Evolutionary conservation across 1,140 invertebrate species (phyloP).

Genomic region (Plutomurus gul): DNA sequence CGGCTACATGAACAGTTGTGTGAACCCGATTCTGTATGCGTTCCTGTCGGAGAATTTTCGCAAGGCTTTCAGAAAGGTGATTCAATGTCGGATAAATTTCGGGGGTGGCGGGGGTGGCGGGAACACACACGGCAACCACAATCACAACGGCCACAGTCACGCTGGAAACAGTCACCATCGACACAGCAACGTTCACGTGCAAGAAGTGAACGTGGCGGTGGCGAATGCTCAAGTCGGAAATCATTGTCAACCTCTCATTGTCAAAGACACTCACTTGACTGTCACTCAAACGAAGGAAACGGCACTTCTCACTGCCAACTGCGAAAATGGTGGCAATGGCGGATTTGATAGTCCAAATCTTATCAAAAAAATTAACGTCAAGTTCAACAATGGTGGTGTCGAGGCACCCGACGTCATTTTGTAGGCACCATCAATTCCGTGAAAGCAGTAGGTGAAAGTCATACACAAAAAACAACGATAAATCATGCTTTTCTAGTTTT

Average conservation of each 20-base stretch:
- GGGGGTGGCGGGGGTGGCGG: not conserved
- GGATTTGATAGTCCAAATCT: not conserved
- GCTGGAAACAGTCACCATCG: not conserved
- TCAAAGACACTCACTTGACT: conserved; percentile 19
- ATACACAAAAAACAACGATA: too few relatives aligned
- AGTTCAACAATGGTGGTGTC: too few relatives aligned
- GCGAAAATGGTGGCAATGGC: conserved; percentile 43
- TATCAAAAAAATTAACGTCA: not conserved
- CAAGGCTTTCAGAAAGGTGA: conserved; percentile 77
- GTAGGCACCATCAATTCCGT: not conserved
- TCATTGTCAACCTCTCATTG: conserved; percentile 26
- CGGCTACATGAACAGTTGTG: conserved; percentile 92
- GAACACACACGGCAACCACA: not conserved
- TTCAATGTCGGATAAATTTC: conserved; percentile 57
- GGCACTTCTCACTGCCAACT: conserved; percentile 43
- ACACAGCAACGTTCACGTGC: conserved; percentile 33
- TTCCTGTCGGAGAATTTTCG: conserved; percentile 86
- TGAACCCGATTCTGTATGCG: conserved; percentile 95
- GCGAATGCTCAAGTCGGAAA: not conserved
- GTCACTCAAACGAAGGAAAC: conserved; percentile 42
- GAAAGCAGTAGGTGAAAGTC: too few relatives aligned
- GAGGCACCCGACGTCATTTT: not conserved
- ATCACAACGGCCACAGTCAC: conserved; percentile 2
- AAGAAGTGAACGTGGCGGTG: not conserved
- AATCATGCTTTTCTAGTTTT: too few relatives aligned